Conservation (phyloP, 2,113 vertebrate species). For the Burhinus oedicnemus region DNA sequence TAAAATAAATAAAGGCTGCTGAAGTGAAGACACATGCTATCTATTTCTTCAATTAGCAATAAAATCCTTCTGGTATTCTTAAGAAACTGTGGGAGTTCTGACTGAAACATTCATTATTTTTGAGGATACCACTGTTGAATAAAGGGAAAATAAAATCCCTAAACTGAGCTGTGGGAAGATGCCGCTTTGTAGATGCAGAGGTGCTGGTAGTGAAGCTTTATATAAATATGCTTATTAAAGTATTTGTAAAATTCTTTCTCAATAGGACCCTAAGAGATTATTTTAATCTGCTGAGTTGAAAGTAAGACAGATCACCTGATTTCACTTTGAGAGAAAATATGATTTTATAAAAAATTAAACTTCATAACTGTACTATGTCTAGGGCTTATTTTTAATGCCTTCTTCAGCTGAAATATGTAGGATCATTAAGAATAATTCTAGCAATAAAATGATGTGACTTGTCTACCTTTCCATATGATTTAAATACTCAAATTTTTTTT, state of each 20-base stretch:
- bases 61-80: conserved; percentile 41
- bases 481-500: conserved; percentile 12
- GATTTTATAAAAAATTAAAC: conserved; percentile 31
- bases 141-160: conserved; percentile 23
- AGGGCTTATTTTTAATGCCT: conserved; percentile 50
- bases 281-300: conserved; percentile 53
- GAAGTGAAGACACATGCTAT: conserved; percentile 58
- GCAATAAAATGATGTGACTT: not conserved
- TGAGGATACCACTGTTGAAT: not conserved
- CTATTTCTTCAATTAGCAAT: conserved; percentile 68
- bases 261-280: conserved; percentile 52
- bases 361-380: not conserved
- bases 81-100: conserved; percentile 48
- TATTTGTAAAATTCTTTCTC: conserved; percentile 57
- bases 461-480: not conserved
- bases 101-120: conserved; percentile 36
- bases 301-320: conserved; percentile 28
- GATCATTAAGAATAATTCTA: conserved; percentile 20
- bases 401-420: conserved; percentile 5
- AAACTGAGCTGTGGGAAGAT: conserved; percentile 1
- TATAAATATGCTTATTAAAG: conserved; percentile 46
- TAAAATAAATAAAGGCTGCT: conserved; percentile 61
- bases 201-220: conserved; percentile 19
- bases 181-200: conserved; percentile 15
- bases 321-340: conserved; percentile 34